phyloP scores from a whole-genome alignment of 1,140 invertebrate species.

The Sarcophaga peregrina region DNA sequence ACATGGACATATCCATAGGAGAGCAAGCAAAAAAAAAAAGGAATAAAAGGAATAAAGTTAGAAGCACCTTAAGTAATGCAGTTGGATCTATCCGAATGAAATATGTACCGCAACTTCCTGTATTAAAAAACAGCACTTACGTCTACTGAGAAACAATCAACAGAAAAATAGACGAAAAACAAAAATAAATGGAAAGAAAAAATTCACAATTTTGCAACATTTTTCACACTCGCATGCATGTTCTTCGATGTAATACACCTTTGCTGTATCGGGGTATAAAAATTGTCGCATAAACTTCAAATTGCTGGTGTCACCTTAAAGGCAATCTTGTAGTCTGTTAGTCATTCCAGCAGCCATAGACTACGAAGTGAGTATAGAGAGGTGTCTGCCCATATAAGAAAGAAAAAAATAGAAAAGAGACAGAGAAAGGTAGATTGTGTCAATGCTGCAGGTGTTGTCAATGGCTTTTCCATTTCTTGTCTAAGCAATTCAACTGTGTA shows the following conservation, averaged over 20 bases:
- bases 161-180: too few relatives aligned
- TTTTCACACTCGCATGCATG: not conserved
- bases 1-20: not conserved
- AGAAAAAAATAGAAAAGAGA: too few relatives aligned
- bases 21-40: not conserved
- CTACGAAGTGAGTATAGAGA: too few relatives aligned
- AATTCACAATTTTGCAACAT: not conserved
- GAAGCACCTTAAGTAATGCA: slow-evolving; percentile 31
- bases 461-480: not conserved
- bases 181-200: too few relatives aligned
- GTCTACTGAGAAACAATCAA: not conserved
- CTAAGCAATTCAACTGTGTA: too few relatives aligned
- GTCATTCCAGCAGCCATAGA: too few relatives aligned
- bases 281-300: slow-evolving; percentile 29
- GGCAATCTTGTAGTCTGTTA: too few relatives aligned
- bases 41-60: too few relatives aligned
- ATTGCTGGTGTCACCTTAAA: not conserved
- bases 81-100: slow-evolving; percentile 37
- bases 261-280: not conserved
- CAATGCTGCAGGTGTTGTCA: slow-evolving; percentile 1
- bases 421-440: too few relatives aligned
- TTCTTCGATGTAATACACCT: not conserved
- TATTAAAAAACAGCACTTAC: slow-evolving; percentile 30
- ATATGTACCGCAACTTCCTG: slow-evolving; percentile 39
- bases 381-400: too few relatives aligned